phyloP scores from a whole-genome alignment of 2,797 vertebrate species.

The Graptemys geographica region DNA sequence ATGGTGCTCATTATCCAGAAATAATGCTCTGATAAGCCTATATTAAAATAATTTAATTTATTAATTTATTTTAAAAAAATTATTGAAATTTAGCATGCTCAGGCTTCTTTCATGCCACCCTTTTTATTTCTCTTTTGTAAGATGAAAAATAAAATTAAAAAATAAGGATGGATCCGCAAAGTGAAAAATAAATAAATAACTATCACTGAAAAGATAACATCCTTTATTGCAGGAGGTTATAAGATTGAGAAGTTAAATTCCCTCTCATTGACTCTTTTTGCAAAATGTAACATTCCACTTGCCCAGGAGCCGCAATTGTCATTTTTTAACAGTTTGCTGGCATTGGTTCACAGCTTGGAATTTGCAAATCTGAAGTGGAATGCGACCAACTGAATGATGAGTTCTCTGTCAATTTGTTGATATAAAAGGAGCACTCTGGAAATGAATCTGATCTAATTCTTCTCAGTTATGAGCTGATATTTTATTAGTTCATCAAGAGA shows the following conservation, averaged over 20 bases:
- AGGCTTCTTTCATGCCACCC: not conserved
- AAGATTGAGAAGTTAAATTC: not conserved
- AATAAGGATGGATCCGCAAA: not conserved
- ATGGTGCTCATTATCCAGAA: not conserved
- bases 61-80: too few species aligned
- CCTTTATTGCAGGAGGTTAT: not conserved
- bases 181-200: not conserved
- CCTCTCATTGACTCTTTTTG: not conserved
- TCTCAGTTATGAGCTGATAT: not conserved
- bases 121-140: not conserved
- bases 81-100: not conserved
- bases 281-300: not conserved
- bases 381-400: slow-evolving; percentile 1
- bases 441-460: slow-evolving; percentile 22
- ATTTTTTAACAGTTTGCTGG: slow-evolving; percentile 18
- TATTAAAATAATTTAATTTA: too few species aligned
- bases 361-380: slow-evolving; percentile 19
- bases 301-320: not conserved
- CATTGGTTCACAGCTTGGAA: slow-evolving; percentile 13
- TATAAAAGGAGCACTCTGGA: slow-evolving; percentile 7
- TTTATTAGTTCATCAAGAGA: slow-evolving; percentile 18
- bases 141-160: not conserved
- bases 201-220: not conserved
- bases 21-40: not conserved
- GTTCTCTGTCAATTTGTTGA: slow-evolving; percentile 33